phyloP scores from a whole-genome alignment of 1,140 invertebrate species.

The Monochamus saltuarius region DNA sequence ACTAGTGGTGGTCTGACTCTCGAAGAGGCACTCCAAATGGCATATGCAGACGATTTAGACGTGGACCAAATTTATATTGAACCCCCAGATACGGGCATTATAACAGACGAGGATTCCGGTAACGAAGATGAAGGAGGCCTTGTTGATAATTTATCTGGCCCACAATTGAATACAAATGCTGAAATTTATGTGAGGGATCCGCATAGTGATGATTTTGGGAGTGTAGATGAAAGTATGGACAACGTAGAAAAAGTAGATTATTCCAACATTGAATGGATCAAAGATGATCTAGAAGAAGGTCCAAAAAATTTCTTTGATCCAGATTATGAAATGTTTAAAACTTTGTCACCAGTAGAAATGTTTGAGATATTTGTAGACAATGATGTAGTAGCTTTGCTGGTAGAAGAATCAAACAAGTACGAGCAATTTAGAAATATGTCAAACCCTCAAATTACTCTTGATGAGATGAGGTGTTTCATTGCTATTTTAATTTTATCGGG shows the following conservation, averaged over 20 bases:
- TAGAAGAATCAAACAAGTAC: background rate
- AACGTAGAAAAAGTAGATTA: too few relatives aligned
- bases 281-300: background rate
- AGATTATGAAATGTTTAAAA: background rate
- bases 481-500: background rate
- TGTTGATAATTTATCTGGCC: background rate
- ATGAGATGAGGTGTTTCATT: background rate
- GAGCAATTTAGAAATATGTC: background rate
- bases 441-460: background rate
- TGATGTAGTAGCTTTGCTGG: background rate
- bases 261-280: background rate
- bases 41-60: slow-evolving; percentile 4
- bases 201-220: background rate
- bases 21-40: slow-evolving; percentile 4
- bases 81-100: too few relatives aligned
- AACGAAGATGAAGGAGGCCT: background rate
- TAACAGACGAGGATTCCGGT: too few relatives aligned
- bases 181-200: background rate
- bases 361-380: background rate
- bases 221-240: background rate
- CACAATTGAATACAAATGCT: background rate
- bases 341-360: background rate
- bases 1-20: background rate
- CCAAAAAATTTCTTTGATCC: background rate
- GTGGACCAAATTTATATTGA: background rate